A percentile compares a stretch with the other conserved stretches of the same genome.
phyloP scores from a whole-genome alignment of 2,113 vertebrate species.

The Psittacara wagleri region DNA sequence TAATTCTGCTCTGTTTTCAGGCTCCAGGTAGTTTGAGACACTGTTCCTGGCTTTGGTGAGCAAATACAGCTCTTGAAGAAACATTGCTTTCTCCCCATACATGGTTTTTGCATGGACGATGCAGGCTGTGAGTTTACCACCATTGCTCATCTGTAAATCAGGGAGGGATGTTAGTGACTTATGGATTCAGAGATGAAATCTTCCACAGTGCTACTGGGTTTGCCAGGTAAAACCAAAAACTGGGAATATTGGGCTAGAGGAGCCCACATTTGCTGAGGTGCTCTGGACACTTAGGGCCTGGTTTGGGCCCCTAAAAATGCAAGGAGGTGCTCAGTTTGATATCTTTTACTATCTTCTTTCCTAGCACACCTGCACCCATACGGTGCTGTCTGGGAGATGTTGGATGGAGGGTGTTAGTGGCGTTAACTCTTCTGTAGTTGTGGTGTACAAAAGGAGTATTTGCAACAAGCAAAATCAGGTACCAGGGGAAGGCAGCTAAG shows the following conservation, averaged over 20 bases:
- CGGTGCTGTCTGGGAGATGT: neutral
- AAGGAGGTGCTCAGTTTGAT: neutral
- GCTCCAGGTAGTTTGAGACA: slow-evolving; percentile 5
- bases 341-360: neutral
- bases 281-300: neutral
- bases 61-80: neutral
- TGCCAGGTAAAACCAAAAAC: neutral
- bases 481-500: neutral
- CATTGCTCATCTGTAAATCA: neutral
- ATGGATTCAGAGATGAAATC: neutral
- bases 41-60: neutral
- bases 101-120: neutral
- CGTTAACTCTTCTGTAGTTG: neutral
- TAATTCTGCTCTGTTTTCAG: neutral
- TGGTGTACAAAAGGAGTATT: neutral
- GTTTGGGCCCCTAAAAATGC: neutral
- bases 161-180: neutral
- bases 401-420: neutral
- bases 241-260: neutral
- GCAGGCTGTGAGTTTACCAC: neutral
- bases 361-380: neutral
- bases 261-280: neutral
- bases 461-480: neutral
- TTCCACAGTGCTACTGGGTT: neutral
- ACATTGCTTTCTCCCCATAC: neutral